Percentiles rank a stretch among this genome's conserved stretches.
Evolutionary conservation across 2,888 invertebrate species (phyloP).

Genomic region (Acronicta leporina): DNA sequence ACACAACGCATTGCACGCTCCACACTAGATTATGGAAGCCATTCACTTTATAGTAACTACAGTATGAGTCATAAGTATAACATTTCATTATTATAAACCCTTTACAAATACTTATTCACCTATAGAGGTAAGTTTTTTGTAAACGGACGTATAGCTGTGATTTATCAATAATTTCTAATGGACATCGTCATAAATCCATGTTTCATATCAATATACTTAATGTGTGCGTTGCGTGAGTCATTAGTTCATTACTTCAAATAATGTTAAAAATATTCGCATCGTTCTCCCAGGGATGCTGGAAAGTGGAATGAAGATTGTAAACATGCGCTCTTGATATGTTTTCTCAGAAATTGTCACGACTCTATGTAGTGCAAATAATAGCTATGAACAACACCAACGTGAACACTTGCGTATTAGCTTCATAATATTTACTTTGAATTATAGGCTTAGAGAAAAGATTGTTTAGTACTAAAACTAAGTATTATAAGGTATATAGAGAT

Average conservation of each 20-base stretch:
- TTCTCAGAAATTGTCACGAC: constrained; percentile 74
- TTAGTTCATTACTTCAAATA: constrained; percentile 52
- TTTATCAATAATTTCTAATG: constrained; percentile 31
- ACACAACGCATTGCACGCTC: constrained; percentile 17
- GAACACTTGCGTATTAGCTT: constrained; percentile 42
- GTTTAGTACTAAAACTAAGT: constrained; percentile 28
- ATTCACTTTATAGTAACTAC: constrained; percentile 16
- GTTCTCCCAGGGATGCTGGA: constrained; percentile 75
- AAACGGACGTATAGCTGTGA: constrained; percentile 13
- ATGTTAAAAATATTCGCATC: constrained; percentile 74
- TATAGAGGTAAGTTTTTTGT: constrained; percentile 15
- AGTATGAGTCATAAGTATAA: constrained; percentile 30
- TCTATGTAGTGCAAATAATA: constrained; percentile 67
- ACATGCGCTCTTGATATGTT: constrained; percentile 70
- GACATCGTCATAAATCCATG: constrained; percentile 29
- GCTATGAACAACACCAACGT: constrained; percentile 53
- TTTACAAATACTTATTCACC: not conserved
- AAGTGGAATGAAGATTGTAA: constrained; percentile 69
- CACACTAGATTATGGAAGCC: constrained; percentile 6
- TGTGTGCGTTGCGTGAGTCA: constrained; percentile 65
- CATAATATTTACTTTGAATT: constrained; percentile 44
- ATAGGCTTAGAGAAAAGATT: constrained; percentile 32
- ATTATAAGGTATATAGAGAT: constrained; percentile 33
- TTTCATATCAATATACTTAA: constrained; percentile 39
- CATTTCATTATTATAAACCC: constrained; percentile 13